A percentile compares a stretch with the other conserved stretches of the same genome.
Conservation (phyloP, 2,888 invertebrate genomes). For the Mythimna lalbum region DNA sequence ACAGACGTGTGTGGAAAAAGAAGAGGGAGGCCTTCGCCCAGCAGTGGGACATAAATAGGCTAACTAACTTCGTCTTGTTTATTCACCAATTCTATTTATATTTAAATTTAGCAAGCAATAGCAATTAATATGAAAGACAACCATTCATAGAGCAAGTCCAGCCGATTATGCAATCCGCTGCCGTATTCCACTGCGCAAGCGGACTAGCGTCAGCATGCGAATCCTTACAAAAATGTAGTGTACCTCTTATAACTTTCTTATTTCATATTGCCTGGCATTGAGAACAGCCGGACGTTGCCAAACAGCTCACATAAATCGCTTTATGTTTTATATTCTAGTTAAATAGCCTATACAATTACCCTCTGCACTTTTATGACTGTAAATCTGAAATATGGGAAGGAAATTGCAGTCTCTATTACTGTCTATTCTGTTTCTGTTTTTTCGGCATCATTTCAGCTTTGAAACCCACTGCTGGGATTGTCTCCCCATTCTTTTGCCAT, state of each 20-base stretch:
- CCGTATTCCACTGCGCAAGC: slow-evolving; percentile 10
- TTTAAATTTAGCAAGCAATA: slow-evolving; percentile 26
- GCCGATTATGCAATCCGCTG: slow-evolving; percentile 42
- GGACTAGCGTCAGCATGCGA: slow-evolving; percentile 6
- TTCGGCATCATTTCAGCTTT: not conserved
- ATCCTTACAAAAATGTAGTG: slow-evolving; percentile 44
- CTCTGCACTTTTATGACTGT: slow-evolving; percentile 9
- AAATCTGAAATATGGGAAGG: slow-evolving; percentile 5
- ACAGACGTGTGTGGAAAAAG: too few species aligned
- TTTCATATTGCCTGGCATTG: slow-evolving; percentile 53
- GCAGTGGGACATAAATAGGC: too few species aligned
- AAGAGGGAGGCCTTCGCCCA: too few species aligned
- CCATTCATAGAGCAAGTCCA: not conserved
- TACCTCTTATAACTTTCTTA: slow-evolving; percentile 44
- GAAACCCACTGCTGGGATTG: not conserved
- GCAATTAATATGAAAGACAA: slow-evolving; percentile 24
- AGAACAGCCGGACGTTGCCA: slow-evolving; percentile 49
- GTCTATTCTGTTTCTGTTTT: not conserved
- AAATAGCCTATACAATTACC: slow-evolving; percentile 43
- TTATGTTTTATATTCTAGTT: slow-evolving; percentile 26
- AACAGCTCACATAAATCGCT: slow-evolving; percentile 51
- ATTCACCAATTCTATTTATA: slow-evolving; percentile 13
- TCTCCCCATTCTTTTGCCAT: not conserved
- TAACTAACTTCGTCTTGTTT: not conserved
- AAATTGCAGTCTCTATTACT: too few species aligned